Percentiles rank a stretch among this genome's conserved stretches.
Conservation (phyloP, 2,797 vertebrate genomes). For the Mycteria americana region DNA sequence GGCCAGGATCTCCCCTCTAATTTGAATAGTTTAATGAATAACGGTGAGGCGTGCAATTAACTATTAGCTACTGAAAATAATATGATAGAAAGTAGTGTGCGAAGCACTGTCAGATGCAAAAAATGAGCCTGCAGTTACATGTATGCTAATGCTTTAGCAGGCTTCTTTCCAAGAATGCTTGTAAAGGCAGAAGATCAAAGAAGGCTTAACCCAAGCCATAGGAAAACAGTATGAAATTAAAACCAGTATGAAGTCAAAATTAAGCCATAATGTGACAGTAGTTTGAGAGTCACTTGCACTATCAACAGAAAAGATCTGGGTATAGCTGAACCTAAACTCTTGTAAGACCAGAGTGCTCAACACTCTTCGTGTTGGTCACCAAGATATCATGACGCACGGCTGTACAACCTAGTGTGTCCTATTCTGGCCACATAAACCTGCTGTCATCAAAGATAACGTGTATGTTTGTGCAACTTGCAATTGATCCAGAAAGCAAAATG, state of each 20-base stretch:
- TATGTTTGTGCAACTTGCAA: background rate
- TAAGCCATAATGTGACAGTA: background rate
- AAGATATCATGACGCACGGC: rapidly evolving
- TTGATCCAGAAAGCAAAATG: background rate
- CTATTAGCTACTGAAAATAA: background rate
- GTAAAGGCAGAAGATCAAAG: background rate
- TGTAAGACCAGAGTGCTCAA: background rate
- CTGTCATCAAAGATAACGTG: background rate
- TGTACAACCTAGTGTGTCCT: background rate
- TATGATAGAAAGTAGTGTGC: background rate
- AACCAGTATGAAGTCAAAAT: background rate
- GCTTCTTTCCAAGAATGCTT: background rate
- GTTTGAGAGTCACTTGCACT: background rate
- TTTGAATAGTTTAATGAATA: background rate
- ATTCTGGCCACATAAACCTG: background rate
- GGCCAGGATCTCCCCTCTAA: background rate
- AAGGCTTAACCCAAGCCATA: background rate
- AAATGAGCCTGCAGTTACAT: background rate
- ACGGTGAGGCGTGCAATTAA: background rate
- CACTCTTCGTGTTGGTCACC: background rate
- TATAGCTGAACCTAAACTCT: background rate
- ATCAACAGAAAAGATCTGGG: background rate
- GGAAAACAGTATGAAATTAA: background rate
- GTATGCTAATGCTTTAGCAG: background rate
- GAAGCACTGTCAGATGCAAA: background rate